Evolutionary conservation across 2,113 vertebrate species (phyloP).

Genomic region (Ptilorrhoa leucosticta): DNA sequence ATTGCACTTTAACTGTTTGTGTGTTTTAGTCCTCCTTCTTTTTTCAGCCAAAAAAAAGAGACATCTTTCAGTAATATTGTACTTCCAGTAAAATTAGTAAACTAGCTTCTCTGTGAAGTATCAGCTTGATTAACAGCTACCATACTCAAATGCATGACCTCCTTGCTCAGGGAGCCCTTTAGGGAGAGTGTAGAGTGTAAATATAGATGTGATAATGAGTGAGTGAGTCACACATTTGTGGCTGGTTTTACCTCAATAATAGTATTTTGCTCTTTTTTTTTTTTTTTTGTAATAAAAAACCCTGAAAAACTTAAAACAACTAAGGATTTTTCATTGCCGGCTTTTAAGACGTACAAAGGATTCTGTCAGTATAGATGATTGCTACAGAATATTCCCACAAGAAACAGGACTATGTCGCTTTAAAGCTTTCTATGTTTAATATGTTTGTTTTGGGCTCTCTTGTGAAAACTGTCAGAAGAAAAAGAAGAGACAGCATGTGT

Average conservation of each 20-base stretch:
- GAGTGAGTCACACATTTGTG: not conserved
- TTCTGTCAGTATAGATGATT: not conserved
- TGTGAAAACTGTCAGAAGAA: slow-evolving; percentile 11
- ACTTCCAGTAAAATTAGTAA: not conserved
- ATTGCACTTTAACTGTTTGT: not conserved
- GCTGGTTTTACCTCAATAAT: not conserved
- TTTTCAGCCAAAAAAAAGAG: not conserved
- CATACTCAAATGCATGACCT: not conserved
- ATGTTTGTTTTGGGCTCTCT: slow-evolving; percentile 28
- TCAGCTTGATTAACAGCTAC: not conserved
- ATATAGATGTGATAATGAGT: not conserved
- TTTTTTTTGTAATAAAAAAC: not conserved
- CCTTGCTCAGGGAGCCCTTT: not conserved
- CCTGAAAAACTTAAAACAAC: not conserved
- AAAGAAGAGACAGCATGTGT: not conserved
- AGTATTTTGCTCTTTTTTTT: not conserved
- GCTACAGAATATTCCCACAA: slow-evolving; percentile 17
- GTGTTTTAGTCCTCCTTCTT: not conserved
- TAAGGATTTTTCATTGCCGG: not conserved
- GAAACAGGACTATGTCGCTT: not conserved
- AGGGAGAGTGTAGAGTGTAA: not conserved
- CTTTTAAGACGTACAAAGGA: not conserved
- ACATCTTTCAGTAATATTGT: not conserved
- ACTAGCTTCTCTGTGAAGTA: not conserved
- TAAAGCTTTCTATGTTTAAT: not conserved